phyloP scores from a whole-genome alignment of 1,140 invertebrate genomes.

The Tetragonula clypearis region DNA sequence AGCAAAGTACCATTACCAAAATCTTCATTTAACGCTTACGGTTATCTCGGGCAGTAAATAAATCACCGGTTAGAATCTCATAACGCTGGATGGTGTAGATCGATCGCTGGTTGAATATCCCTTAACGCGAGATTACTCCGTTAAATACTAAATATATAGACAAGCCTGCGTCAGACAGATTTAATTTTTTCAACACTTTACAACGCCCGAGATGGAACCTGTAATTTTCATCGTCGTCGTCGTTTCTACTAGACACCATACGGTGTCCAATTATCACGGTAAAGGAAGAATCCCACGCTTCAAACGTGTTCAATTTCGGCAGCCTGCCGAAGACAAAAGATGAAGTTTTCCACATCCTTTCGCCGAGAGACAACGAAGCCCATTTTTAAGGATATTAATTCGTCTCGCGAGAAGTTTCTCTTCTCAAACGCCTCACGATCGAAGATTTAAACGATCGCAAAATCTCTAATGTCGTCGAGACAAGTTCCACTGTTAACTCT shows the following conservation, averaged over 20 bases:
- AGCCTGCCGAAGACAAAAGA: constrained; percentile 25
- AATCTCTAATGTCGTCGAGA: too few relatives aligned
- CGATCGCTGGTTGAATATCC: not conserved
- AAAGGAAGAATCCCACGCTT: not conserved
- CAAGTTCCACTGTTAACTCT: too few relatives aligned
- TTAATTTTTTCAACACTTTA: constrained; percentile 6
- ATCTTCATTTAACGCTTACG: not conserved
- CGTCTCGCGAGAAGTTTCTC: not conserved
- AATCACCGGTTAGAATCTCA: not conserved
- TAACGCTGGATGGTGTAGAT: not conserved
- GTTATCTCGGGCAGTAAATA: not conserved
- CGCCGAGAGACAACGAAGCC: too few relatives aligned
- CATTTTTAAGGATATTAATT: too few relatives aligned
- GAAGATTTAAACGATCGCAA: too few relatives aligned
- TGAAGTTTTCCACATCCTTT: too few relatives aligned
- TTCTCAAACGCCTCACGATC: not conserved
- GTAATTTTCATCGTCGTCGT: constrained; percentile 15
- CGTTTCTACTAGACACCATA: not conserved
- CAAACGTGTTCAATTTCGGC: not conserved
- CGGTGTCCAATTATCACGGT: constrained; percentile 11
- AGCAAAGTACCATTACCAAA: not conserved
- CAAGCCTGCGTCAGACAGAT: not conserved
- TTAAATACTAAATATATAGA: not conserved
- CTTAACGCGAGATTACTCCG: not conserved
- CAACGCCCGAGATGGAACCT: not conserved